Percentiles rank a stretch among this genome's conserved stretches.
Conservation (phyloP, 2,113 vertebrate genomes). For the Micronycteris hirsuta region DNA sequence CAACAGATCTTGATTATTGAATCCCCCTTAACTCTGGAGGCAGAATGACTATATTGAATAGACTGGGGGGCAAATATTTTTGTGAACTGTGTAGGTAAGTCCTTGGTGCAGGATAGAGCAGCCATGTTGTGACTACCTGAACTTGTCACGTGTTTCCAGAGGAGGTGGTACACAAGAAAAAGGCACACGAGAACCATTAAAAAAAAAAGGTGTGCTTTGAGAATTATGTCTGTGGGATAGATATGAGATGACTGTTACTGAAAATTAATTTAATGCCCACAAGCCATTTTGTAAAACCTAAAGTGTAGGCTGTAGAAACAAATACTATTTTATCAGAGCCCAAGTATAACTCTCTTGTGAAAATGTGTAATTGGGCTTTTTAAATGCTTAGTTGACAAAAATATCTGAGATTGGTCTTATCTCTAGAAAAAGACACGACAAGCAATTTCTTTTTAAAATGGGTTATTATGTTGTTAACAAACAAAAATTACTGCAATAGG, state of each 20-base stretch:
- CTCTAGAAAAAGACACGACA: conserved; percentile 19
- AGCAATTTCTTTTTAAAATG: conserved; percentile 24
- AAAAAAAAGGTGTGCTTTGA: neutral
- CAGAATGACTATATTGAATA: neutral
- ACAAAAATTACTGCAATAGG: neutral
- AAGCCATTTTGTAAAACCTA: conserved; percentile 15
- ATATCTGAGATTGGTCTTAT: neutral
- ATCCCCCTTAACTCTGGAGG: neutral
- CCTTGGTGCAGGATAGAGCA: neutral
- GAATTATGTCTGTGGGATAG: neutral
- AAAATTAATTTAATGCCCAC: neutral
- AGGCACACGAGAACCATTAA: neutral
- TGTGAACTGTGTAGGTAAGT: neutral
- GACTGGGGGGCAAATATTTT: neutral
- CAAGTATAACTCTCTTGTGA: neutral
- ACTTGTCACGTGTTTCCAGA: neutral
- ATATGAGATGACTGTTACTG: neutral
- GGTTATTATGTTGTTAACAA: neutral
- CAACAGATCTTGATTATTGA: neutral
- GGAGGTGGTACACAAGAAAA: neutral
- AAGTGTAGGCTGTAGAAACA: conserved; percentile 3
- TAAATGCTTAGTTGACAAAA: neutral
- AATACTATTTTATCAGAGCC: neutral
- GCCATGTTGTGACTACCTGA: neutral
- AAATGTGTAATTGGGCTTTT: conserved; percentile 10